Evolutionary conservation across 2,113 vertebrate genomes (phyloP), one percentile per base, ranked within the genome.

Genomic region (Boulengerochromis microlepis): DNA sequence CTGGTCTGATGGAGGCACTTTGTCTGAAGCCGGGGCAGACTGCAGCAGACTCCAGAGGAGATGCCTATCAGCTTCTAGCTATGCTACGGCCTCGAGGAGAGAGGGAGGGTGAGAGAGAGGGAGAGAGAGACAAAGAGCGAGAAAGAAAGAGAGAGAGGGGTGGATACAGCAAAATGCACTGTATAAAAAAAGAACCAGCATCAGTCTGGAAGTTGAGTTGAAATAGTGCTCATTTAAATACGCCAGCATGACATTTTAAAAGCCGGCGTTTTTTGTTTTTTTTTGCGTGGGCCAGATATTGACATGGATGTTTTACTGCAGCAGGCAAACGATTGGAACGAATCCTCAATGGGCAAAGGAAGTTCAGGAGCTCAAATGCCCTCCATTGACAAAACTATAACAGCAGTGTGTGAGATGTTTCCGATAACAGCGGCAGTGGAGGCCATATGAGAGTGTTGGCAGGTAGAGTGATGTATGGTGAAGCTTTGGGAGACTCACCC

Each of bases 61-160:
- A 97, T 97, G 95, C 96, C 96, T 97, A 97, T 97, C 96, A 96
- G 96, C 95, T 94, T 80, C 94, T 90, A 90, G 93, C 95, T 95
- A 90, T 90, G 92, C 95, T 94, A 91, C 81, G 87, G 96, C 94
- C 93, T 92, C 89, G 80, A 95, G 93, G 88, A 95, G 92, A 85
- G 89, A 42, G 88, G 85, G 90, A 54, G 89, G 87, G 88, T 84
- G 86, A 81, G 84, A 40, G 10, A 53, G 66, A 87, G 31, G 31
- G 57, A 50, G 19, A 24, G 80, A 42, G 81, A 61, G 42, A 83
- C 35, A 61, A 83, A 90, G 80, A 61, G 56, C 69, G 29, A 83
- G 42, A 89, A 80, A 78, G 86, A 82, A 59, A 83, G 42, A 56
- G 57, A 69, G n/a, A 33, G 80, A 35, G 81, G 59, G 53, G 64